Percentiles rank a stretch among this genome's conserved stretches.
Conservation (phyloP, 2,113 vertebrate genomes). For the Mormyrus iriodes region DNA sequence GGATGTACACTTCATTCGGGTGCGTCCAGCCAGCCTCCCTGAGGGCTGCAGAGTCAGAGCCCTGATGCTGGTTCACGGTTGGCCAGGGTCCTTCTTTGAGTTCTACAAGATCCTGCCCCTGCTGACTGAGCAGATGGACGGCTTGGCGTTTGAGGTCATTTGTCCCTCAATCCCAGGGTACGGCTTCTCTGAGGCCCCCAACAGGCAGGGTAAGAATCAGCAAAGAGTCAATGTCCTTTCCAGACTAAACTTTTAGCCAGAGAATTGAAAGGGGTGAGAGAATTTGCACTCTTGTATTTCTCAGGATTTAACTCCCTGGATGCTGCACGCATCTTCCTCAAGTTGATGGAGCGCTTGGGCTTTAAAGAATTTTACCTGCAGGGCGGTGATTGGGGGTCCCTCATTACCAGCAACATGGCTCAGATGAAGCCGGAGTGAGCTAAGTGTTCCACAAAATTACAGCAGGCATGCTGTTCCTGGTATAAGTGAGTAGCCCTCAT, state of each 20-base stretch:
- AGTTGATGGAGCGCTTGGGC: constrained; percentile 78
- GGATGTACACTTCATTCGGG: constrained; percentile 76
- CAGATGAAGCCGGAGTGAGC: constrained; percentile 81
- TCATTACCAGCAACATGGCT: constrained; percentile 71
- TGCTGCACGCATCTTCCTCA: constrained; percentile 74
- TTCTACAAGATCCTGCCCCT: constrained; percentile 80
- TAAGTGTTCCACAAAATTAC: not conserved
- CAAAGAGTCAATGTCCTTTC: not conserved
- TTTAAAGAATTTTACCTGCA: constrained; percentile 78
- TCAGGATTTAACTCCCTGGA: constrained; percentile 66
- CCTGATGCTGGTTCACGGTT: constrained; percentile 78
- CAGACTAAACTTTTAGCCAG: not conserved
- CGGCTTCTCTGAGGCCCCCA: constrained; percentile 76
- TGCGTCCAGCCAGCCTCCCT: constrained; percentile 55
- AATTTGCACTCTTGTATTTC: not conserved
- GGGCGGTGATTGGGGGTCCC: constrained; percentile 79
- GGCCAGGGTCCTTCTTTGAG: constrained; percentile 84
- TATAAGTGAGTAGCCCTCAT: not conserved
- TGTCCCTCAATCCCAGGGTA: constrained; percentile 86
- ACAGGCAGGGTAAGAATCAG: constrained; percentile 52
- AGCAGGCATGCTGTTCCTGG: not conserved
- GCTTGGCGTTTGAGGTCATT: constrained; percentile 74
- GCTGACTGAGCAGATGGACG: constrained; percentile 59
- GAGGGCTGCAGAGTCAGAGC: constrained; percentile 57
- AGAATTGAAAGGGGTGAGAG: not conserved